phyloP scores from a whole-genome alignment of 2,888 invertebrate species.

The Melipona bicolor region DNA sequence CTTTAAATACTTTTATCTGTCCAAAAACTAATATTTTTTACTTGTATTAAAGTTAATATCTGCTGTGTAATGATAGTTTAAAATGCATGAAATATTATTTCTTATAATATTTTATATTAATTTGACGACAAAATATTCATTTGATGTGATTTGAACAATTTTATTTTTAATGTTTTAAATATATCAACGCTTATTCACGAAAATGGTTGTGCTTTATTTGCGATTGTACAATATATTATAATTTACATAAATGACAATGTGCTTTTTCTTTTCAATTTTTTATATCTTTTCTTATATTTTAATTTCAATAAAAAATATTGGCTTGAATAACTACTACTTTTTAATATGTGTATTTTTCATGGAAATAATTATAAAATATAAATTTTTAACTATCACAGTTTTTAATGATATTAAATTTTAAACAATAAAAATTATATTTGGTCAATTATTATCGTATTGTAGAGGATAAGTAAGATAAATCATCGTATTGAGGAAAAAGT shows the following conservation, averaged over 20 bases:
- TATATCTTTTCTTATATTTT: background rate
- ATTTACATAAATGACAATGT: background rate
- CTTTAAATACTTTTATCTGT: constrained; percentile 15
- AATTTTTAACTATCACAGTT: background rate
- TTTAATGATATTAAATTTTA: constrained; percentile 2
- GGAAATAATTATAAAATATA: background rate
- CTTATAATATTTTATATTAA: background rate
- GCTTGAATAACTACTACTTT: background rate
- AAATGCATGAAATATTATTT: constrained; percentile 14
- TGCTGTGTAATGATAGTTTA: constrained; percentile 5
- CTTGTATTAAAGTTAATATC: constrained; percentile 6
- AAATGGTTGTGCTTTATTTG: constrained; percentile 2
- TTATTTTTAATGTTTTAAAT: background rate
- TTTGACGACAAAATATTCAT: background rate
- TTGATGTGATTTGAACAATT: background rate
- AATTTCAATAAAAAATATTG: background rate
- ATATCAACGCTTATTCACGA: constrained; percentile 1
- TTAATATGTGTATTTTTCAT: background rate
- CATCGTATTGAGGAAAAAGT: background rate
- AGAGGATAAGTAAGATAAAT: constrained; percentile 8
- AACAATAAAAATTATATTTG: background rate
- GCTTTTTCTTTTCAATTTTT: background rate
- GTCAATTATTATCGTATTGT: background rate
- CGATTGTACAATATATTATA: background rate
- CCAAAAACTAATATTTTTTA: constrained; percentile 19